A percentile compares a stretch with the other conserved stretches of the same genome.
phyloP scores from a whole-genome alignment of 2,797 vertebrate species.

The Spinus olivaceus region DNA sequence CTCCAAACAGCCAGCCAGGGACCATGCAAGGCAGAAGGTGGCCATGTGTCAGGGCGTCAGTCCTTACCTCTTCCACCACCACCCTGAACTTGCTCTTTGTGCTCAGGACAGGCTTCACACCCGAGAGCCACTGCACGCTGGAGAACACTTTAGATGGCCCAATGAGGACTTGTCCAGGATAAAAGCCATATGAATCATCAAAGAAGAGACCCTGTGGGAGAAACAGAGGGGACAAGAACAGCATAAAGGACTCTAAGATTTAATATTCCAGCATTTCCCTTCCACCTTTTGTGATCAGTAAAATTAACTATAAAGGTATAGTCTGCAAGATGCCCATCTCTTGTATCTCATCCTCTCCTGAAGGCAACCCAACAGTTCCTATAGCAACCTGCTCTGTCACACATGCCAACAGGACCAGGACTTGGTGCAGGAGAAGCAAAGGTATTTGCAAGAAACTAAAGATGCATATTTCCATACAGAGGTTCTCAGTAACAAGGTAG shows the following conservation, averaged over 20 bases:
- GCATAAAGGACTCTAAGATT: not conserved
- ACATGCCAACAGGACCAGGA: not conserved
- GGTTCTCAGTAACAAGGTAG: not conserved
- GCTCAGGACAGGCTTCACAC: constrained; percentile 95
- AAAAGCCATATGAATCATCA: constrained; percentile 96
- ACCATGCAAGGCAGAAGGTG: not conserved
- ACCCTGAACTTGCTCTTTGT: constrained; percentile 98
- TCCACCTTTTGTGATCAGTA: not conserved
- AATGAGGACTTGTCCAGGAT: constrained; percentile 96
- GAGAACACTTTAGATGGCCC: constrained; percentile 96
- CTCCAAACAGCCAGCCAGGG: not conserved
- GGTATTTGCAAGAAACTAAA: not conserved
- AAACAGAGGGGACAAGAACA: not conserved
- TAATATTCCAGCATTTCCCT: not conserved
- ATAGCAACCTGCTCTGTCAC: constrained; percentile 2
- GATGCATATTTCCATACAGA: not conserved
- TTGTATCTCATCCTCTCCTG: not conserved
- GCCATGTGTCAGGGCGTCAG: not conserved
- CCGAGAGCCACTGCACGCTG: constrained; percentile 95
- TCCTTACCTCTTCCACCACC: constrained; percentile 92
- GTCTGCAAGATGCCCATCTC: not conserved
- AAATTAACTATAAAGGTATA: not conserved
- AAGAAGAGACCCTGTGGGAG: constrained; percentile 91
- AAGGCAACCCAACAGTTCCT: constrained; percentile 25
- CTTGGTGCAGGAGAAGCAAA: not conserved